Conservation (phyloP, 2,888 invertebrate genomes). For the Caenorhabditis doughertyi region DNA sequence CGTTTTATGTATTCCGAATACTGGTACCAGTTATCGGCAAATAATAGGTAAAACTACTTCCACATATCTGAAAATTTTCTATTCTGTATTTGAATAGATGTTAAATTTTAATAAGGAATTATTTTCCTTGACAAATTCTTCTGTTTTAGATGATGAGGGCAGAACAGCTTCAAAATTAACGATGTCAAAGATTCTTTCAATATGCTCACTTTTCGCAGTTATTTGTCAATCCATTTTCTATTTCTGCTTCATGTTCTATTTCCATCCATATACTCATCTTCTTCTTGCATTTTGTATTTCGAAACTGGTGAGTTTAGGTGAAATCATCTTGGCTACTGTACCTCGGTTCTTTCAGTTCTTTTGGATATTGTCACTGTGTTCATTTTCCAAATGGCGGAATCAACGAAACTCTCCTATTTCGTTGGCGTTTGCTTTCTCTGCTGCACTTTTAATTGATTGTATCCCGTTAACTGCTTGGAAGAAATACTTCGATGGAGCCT, state of each 20-base stretch:
- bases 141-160: slow-evolving; percentile 57
- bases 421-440: slow-evolving; percentile 64
- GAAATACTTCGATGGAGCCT: slow-evolving; percentile 54
- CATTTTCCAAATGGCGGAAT: slow-evolving; percentile 64
- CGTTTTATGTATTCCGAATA: slow-evolving; percentile 62
- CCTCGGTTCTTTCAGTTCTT: slow-evolving; percentile 53
- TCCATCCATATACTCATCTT: slow-evolving; percentile 69
- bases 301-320: slow-evolving; percentile 56
- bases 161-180: slow-evolving; percentile 22
- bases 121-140: too few relatives aligned
- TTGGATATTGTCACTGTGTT: slow-evolving; percentile 62
- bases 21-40: slow-evolving; percentile 42
- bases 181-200: slow-evolving; percentile 55
- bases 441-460: slow-evolving; percentile 58
- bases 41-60: slow-evolving; percentile 23
- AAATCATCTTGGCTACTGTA: background rate
- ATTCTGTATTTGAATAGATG: too few relatives aligned
- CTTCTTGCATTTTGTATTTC: slow-evolving; percentile 66
- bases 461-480: slow-evolving; percentile 69
- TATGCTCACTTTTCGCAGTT: slow-evolving; percentile 65
- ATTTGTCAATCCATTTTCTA: slow-evolving; percentile 67
- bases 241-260: slow-evolving; percentile 70
- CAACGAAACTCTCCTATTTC: slow-evolving; percentile 59
- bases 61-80: too few relatives aligned
- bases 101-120: too few relatives aligned